These are phyloP conservation scores for Clamator glandarius DNA, from an alignment of 2,797 vertebrate species.

Conservation along the genomic window DNA sequence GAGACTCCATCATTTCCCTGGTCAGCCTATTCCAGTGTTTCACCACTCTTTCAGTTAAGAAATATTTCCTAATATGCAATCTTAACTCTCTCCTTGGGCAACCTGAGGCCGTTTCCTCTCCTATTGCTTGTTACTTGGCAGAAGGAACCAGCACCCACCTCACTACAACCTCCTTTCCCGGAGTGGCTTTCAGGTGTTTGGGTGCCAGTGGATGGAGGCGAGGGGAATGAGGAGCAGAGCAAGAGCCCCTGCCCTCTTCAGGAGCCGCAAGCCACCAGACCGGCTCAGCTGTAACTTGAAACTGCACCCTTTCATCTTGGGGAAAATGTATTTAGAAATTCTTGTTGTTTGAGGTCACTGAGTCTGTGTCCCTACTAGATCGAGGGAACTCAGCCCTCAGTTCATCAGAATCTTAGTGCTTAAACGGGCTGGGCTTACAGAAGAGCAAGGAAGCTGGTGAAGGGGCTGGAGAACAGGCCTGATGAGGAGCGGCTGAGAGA, in stretches of 20 bases:
- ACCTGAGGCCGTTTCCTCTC: too few relatives aligned
- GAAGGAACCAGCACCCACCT: too few relatives aligned
- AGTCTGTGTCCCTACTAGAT: neutral
- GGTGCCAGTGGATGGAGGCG: neutral
- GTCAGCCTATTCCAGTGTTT: too few relatives aligned
- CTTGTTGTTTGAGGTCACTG: accelerated
- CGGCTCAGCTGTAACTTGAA: neutral
- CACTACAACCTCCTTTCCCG: too few relatives aligned
- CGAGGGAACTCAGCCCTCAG: neutral
- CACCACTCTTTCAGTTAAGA: too few relatives aligned
- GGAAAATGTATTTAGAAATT: neutral
- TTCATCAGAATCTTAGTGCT: neutral
- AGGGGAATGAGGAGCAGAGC: neutral
- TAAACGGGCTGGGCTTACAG: neutral
- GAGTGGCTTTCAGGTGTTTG: neutral
- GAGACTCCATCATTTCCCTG: too few relatives aligned
- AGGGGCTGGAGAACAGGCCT: too few relatives aligned
- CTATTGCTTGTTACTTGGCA: too few relatives aligned
- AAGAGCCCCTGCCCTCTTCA: neutral
- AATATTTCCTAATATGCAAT: too few relatives aligned
- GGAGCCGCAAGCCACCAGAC: neutral
- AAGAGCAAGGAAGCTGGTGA: too few relatives aligned
- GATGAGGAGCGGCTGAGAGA: too few relatives aligned
- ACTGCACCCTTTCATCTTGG: accelerated
- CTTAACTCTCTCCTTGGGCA: too few relatives aligned